phyloP scores from a whole-genome alignment of 2,888 invertebrate genomes.

The Hylaea fasciaria region DNA sequence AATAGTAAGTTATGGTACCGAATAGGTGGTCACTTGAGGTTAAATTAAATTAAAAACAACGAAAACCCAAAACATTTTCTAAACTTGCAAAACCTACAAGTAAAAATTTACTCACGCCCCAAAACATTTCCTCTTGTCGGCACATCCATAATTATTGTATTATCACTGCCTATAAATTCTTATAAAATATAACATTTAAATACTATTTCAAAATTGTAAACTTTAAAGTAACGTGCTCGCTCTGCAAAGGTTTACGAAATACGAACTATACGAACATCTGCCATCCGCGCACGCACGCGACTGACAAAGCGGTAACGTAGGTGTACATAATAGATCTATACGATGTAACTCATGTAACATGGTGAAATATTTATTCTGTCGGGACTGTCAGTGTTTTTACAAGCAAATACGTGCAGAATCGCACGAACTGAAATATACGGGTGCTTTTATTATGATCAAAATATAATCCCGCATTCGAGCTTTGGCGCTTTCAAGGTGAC shows the following conservation, averaged over 20 bases:
- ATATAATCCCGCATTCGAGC: conserved; percentile 54
- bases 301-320: too few relatives aligned
- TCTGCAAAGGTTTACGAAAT: background rate
- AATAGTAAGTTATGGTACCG: too few relatives aligned
- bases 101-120: conserved; percentile 80
- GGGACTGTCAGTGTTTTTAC: conserved; percentile 40
- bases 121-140: conserved; percentile 84
- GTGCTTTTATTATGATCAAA: conserved; percentile 3
- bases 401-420: conserved; percentile 49
- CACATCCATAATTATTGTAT: conserved; percentile 68
- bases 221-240: conserved; percentile 2
- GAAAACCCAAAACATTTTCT: too few relatives aligned
- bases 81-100: too few relatives aligned
- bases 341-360: conserved; percentile 22
- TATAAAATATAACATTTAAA: background rate
- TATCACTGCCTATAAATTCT: background rate
- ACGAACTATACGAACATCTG: too few relatives aligned
- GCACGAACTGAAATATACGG: conserved; percentile 48
- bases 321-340: too few relatives aligned
- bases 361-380: conserved; percentile 41
- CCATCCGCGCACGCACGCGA: conserved; percentile 23
- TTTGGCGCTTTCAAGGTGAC: conserved; percentile 80
- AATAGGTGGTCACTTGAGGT: too few relatives aligned
- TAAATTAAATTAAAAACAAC: too few relatives aligned
- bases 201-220: background rate